Evolutionary conservation across 2,113 vertebrate species (phyloP).

Genomic region (Prochilodus magdalenae): DNA sequence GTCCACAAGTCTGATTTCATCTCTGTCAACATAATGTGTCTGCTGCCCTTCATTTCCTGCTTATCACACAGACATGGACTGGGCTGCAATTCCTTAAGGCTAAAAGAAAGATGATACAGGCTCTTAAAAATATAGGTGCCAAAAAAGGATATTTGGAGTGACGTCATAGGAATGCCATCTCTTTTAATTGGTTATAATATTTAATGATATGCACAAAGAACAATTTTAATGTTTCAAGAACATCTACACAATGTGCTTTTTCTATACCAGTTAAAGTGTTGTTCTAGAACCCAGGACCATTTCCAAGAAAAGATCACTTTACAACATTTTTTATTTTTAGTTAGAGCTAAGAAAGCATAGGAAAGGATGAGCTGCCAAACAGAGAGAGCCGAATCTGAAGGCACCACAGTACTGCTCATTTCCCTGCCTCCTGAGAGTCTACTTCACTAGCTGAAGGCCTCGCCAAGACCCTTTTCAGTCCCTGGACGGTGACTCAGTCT

Average conservation of each 20-base stretch:
- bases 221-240: too few species aligned
- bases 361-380: neutral
- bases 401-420: neutral
- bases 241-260: too few species aligned
- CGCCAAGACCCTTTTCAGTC: conserved; percentile 4
- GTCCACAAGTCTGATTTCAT: neutral
- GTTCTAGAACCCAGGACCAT: neutral
- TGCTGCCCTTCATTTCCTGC: conserved; percentile 13
- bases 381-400: neutral
- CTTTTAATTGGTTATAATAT: too few species aligned
- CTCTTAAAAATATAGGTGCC: neutral
- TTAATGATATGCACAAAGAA: too few species aligned
- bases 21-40: neutral
- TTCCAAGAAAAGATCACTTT: neutral
- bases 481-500: neutral
- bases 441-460: neutral
- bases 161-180: neutral
- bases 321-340: neutral
- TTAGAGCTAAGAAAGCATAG: neutral
- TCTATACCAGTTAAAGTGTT: too few species aligned
- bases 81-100: neutral
- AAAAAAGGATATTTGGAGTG: neutral
- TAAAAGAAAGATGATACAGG: neutral
- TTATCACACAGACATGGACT: neutral
- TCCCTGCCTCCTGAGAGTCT: neutral